Evolutionary conservation across 2,113 vertebrate species (phyloP).

Genomic region (Vulpes ferrilata): DNA sequence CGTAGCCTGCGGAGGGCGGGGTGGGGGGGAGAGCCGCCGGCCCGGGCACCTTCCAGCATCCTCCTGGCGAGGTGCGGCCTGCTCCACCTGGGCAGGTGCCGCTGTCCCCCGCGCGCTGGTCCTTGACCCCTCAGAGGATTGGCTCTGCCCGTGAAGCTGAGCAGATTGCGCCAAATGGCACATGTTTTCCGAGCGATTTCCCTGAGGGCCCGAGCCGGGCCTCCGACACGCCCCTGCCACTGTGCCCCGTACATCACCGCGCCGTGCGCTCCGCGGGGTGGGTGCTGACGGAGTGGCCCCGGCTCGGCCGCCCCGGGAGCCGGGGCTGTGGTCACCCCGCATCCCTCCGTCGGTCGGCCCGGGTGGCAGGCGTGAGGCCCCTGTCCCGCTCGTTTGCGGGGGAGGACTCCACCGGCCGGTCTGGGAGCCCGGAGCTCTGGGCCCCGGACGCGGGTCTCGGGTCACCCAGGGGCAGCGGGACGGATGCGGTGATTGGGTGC

Average conservation of each 20-base stretch:
- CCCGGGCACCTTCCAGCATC: not conserved
- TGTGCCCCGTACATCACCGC: not conserved
- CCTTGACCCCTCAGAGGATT: conserved; percentile 1
- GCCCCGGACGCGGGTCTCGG: not conserved
- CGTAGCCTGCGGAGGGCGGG: no score
- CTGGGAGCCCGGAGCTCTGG: not conserved
- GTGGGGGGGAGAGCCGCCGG: not conserved
- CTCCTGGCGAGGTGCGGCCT: no score
- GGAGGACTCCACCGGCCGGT: not conserved
- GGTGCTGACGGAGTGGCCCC: not conserved
- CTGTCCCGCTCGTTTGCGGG: not conserved
- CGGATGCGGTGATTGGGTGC: not conserved
- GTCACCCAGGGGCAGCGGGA: not conserved
- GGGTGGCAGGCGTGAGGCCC: no score
- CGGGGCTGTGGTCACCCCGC: not conserved
- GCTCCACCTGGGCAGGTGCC: not conserved
- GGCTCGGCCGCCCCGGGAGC: not conserved
- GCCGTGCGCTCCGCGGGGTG: not conserved
- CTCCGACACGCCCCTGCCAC: conserved; percentile 49
- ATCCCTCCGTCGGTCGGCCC: not conserved
- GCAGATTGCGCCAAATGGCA: conserved; percentile 39
- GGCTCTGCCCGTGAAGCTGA: conserved; percentile 47
- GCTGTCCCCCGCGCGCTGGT: not conserved
- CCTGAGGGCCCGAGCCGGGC: not conserved
- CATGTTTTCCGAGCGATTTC: not conserved